Base-by-base conservation (phyloP, 2,888 invertebrate genomes). In the Apodemia mormo region DNA sequence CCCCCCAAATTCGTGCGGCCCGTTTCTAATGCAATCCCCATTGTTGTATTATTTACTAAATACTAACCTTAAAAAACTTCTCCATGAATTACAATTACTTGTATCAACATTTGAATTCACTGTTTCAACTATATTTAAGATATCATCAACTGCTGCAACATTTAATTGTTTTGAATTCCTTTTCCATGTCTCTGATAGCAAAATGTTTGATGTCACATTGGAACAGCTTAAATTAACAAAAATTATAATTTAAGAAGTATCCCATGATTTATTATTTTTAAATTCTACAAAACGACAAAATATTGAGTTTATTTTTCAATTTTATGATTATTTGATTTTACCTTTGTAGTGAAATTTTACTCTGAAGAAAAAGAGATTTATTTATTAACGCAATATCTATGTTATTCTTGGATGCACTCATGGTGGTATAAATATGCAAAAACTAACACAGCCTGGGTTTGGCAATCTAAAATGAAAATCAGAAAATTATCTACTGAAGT, bases 11-110 rank as follows among this genome's bases (percentile, higher is more conserved):
- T n/a, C n/a, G n/a, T n/a, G n/a, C n/a, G n/a, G n/a, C n/a, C n/a
- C n/a, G n/a, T n/a, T n/a, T n/a, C n/a, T n/a, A n/a, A n/a, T n/a
- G n/a, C n/a, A n/a, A n/a, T n/a, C n/a, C n/a, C n/a, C n/a, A n/a
- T n/a, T 6, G 40, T 40, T 7, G 22, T 54, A 52, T 54, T 33
- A 40, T 10, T 40, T 40, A 69, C 14, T 14, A 80, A 92, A n/a
- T n/a, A n/a, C n/a, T n/a, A n/a, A n/a, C 92, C 83, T 77, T 9
- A 88, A 72, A 54, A 80, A 79, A 74, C 80, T 86, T 76, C 80
- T 86, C 91, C 91, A 90, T 43, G 77, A 80, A 37, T 79, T 80
- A 30, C 78, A 76, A 33, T 81, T 79, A 70, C 73, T 81, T 67
- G 70, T 80, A 71, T 84, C 80, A 14, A 75, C 71, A 75, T 80